Evolutionary conservation across 2,797 vertebrate genomes (phyloP).

Genomic region (Liasis olivaceus): DNA sequence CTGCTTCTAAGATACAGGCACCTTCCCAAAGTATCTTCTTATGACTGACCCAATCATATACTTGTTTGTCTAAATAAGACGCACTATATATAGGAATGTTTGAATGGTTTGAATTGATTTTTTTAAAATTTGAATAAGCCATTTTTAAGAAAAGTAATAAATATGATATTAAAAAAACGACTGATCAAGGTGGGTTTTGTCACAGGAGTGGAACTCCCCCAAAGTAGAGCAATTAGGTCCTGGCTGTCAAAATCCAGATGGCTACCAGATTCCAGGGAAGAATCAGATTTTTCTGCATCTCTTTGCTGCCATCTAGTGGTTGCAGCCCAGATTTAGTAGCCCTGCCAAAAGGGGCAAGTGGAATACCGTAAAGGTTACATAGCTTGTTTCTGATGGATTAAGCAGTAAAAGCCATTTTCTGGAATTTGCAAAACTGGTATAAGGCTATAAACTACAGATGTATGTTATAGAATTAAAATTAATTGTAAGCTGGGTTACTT

Average conservation of each 20-base stretch:
- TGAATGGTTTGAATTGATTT: background rate
- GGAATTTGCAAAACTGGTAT: too few relatives aligned
- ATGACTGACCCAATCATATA: background rate
- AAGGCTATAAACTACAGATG: background rate
- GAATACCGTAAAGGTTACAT: background rate
- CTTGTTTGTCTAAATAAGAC: background rate
- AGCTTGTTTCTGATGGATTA: background rate
- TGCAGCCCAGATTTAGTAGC: background rate
- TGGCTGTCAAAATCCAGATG: background rate
- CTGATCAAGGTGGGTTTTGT: background rate
- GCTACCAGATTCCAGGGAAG: background rate
- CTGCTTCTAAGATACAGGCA: background rate
- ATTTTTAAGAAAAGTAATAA: too few relatives aligned
- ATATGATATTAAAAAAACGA: background rate
- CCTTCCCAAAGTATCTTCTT: background rate
- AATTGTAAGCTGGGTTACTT: background rate
- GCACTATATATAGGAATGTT: background rate
- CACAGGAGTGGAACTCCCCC: background rate
- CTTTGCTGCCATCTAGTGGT: background rate
- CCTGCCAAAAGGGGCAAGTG: background rate
- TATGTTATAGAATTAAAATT: background rate
- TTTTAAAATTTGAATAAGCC: too few relatives aligned
- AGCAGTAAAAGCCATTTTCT: background rate
- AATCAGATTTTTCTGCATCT: background rate
- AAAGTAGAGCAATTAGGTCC: background rate